Conservation (phyloP, 2,888 invertebrate species). For the Catocala fraxini region DNA sequence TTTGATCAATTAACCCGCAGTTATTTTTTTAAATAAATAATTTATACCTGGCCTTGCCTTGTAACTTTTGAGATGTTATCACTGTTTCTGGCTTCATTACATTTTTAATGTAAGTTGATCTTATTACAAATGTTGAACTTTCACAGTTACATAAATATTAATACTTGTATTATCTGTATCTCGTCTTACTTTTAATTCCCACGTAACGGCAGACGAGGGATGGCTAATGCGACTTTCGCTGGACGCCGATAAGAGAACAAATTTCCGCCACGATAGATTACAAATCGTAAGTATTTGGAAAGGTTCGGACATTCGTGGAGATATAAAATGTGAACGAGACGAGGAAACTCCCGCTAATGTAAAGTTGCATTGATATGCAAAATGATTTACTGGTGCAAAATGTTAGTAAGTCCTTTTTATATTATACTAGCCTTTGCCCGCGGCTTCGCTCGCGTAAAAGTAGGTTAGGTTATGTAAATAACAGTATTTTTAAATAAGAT, state of each 20-base stretch:
- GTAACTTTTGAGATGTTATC: no score
- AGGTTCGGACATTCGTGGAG: slow-evolving; percentile 7
- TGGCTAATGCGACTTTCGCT: slow-evolving; percentile 58
- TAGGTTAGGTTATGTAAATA: no score
- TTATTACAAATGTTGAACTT: no score
- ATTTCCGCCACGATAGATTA: slow-evolving; percentile 61
- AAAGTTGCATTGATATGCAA: not conserved
- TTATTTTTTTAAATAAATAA: no score
- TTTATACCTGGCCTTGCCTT: no score
- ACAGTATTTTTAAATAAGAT: no score
- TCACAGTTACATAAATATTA: not conserved
- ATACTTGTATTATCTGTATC: slow-evolving; percentile 26
- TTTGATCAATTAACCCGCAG: no score
- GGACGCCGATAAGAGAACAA: slow-evolving; percentile 63
- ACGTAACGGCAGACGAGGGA: slow-evolving; percentile 41
- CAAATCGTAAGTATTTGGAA: slow-evolving; percentile 45
- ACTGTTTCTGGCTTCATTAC: no score
- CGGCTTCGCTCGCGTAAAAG: no score
- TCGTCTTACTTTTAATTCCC: slow-evolving; percentile 50
- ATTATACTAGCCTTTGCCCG: no score
- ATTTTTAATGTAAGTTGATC: no score
- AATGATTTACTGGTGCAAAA: not conserved
- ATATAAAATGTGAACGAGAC: slow-evolving; percentile 5
- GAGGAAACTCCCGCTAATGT: not conserved
- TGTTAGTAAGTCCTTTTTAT: no score